Percentiles rank a stretch among this genome's conserved stretches.
These are phyloP conservation scores for Alviniconcha marisindica DNA, from an alignment of 1,140 invertebrate genomes.

Conservation along the genomic window DNA sequence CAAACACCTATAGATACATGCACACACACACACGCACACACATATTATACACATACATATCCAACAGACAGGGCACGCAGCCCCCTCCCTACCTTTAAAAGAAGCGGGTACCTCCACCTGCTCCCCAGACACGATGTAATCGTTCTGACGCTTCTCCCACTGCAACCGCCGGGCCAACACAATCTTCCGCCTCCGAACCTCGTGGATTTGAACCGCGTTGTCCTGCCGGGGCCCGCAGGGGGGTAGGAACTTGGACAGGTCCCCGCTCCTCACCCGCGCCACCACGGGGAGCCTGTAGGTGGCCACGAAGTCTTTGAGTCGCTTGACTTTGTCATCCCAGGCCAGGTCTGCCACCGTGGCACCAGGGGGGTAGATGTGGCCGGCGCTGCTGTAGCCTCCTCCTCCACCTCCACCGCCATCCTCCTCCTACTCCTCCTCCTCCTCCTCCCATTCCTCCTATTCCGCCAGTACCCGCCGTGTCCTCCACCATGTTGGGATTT, in stretches of 20 bases:
- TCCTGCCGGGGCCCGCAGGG: constrained; percentile 37
- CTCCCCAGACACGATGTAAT: constrained; percentile 57
- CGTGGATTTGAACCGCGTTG: constrained; percentile 50
- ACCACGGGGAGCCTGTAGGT: constrained; percentile 41
- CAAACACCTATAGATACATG: not conserved
- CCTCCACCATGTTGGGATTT: not conserved
- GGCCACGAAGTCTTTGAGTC: constrained; percentile 43
- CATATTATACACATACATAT: too few relatives aligned
- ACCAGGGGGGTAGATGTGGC: not conserved
- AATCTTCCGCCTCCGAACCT: constrained; percentile 53
- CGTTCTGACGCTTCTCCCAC: constrained; percentile 59
- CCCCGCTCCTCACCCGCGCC: constrained; percentile 44
- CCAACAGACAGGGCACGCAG: not conserved
- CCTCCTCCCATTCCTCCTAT: not conserved
- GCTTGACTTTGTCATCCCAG: constrained; percentile 45
- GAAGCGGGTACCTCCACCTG: constrained; percentile 55
- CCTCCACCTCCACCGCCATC: not conserved
- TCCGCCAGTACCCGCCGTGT: not conserved
- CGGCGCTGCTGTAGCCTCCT: not conserved
- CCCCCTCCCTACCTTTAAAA: constrained; percentile 54
- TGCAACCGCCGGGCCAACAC: constrained; percentile 55
- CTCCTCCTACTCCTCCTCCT: not conserved
- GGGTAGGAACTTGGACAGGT: constrained; percentile 41
- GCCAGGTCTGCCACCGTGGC: constrained; percentile 39
- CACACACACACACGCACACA: not conserved